Evolutionary conservation across 2,113 vertebrate species (phyloP), one percentile per base, ranked within the genome.

Genomic region (Hemibates koningsi): DNA sequence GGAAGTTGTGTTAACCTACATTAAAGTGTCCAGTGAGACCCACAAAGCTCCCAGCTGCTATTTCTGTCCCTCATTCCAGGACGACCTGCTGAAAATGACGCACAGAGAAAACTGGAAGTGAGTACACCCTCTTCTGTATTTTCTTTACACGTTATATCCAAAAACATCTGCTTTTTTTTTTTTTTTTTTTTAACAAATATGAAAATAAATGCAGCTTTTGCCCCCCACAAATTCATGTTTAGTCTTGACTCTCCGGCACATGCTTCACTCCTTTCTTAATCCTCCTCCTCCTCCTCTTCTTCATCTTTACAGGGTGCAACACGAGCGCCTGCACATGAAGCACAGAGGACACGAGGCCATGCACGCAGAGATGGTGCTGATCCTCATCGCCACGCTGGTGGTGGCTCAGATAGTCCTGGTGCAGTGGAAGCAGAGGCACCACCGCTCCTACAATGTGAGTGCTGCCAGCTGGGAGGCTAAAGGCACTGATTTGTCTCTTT

Each of bases 351-450:
- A 96, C 0, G 94, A 97, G 83, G 95, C 95, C 91, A 93, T 95
- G 95, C 94, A 96, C 0, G 54, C 94, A 1, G 95, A 97, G 92
- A 97, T 97, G 96, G 92, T 96, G 45, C 90, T 97, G 89, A 95
- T 97, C 91, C 95, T 98, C 80, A 73, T 96, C 32, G 93, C 94
- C 68, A 83, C 94, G n/a, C 95, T 97, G 81, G 84, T 96, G 56
- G 36, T 96, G 36, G 93, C 96, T 2, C 96, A 96, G 93, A 90
- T 95, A 6, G 73, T 95, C 38, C 92, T 97, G 93, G 94, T 96
- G 61, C 95, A 95, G 94, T 97, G 95, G 96, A 96, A 97, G 86
- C 95, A 97, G 93, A 93, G 95, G 13, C 96, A 96, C n/a, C 83
- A 95, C n/a, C 81, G 82, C n/a, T 97, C 94, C 1, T 96, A 96